Evolutionary conservation across 1,140 invertebrate genomes (phyloP), one percentile per base, ranked within the genome.

Genomic region (Watersipora subatra): DNA sequence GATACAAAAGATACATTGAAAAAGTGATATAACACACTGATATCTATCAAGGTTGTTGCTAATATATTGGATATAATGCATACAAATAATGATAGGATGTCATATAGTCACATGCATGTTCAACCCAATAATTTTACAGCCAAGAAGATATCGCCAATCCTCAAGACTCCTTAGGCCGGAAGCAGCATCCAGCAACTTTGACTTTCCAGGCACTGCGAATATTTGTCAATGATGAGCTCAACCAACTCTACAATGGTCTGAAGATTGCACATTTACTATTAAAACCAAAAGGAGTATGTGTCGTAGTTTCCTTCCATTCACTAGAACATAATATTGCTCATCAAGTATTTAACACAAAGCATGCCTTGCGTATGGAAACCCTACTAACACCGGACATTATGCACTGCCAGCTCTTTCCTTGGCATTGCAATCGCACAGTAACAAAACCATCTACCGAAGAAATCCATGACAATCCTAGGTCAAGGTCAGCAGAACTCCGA

Each of bases 181-280:
- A 46, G 34, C 34, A 46, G 34, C 34, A 46, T 46, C 7, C 34
- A 46, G 93, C 93, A 0, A 94, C 91, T 1, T 93, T 92, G 84
- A 87, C 91, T 0, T 97, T 97, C 82, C 91, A 94, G 82, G 93
- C 93, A 0, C 76, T 98, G 64, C 82, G 93, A 70, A 96, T 97
- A 69, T 95, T 97, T 81, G 90, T 97, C 0, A 98, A 98, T 76
- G 91, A 98, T 79, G 93, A 98, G 82, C 78, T 97, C 0, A 97
- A 97, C 79, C 93, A 97, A 83, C 85, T 97, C 2, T 91, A 95
- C 82, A 90, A 91, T 80, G 93, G 85, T 1, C 85, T 97, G 73
- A 74, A 89, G 30, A 72, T 93, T 69, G 89, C 91, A 0, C 83
- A 87, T 61, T 82, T 85, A 68, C 75, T 72, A 74, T 82, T 98